A percentile compares a stretch with the other conserved stretches of the same genome.
Evolutionary conservation across 1,140 invertebrate genomes (phyloP).

Genomic region (Eriocheir sinensis): DNA sequence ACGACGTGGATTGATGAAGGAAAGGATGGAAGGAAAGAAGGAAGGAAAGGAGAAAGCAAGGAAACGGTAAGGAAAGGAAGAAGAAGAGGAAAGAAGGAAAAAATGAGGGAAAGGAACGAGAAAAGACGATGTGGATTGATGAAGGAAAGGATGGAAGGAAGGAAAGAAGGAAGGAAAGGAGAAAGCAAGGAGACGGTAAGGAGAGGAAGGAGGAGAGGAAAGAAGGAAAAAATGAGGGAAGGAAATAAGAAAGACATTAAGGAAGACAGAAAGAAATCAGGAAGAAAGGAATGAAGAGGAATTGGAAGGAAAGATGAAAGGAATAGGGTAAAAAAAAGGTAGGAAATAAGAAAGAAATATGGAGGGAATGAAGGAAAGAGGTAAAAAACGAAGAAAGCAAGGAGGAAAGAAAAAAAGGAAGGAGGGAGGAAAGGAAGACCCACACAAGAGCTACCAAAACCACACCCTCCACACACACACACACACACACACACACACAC

Average conservation of each 20-base stretch:
- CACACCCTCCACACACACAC: not conserved
- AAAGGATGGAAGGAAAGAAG: not conserved
- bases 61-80: not conserved
- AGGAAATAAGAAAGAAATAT: not conserved
- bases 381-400: not conserved
- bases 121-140: not conserved
- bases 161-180: not conserved
- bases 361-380: not conserved
- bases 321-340: not conserved
- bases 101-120: not conserved
- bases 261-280: not conserved
- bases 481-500: constrained; percentile 22
- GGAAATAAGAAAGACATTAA: no score
- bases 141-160: no score
- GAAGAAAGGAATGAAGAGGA: no score
- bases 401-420: not conserved
- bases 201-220: constrained; percentile 18
- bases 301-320: not conserved
- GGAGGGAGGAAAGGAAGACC: not conserved
- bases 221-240: not conserved
- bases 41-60: not conserved
- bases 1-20: not conserved
- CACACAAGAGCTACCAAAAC: no score
- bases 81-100: not conserved
- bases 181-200: not conserved